Conservation (phyloP, 2,797 vertebrate species). For the Spea hammondii region DNA sequence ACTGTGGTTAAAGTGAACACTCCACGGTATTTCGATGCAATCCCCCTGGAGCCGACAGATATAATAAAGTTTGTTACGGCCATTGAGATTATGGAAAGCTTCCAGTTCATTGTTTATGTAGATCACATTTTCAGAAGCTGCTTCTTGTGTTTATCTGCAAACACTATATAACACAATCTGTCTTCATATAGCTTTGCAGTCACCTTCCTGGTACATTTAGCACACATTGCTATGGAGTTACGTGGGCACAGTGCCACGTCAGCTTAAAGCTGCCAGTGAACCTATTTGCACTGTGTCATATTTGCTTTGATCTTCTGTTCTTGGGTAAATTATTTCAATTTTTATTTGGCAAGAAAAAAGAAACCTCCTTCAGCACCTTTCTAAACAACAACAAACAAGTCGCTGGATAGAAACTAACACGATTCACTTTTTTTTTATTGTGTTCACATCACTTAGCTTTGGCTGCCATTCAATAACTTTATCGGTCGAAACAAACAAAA, state of each 20-base stretch:
- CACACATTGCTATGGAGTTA: constrained; percentile 6
- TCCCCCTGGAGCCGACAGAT: constrained; percentile 5
- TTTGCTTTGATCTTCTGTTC: constrained; percentile 9
- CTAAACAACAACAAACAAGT: constrained; percentile 25
- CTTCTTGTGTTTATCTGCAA: constrained; percentile 10
- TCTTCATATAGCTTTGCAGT: constrained; percentile 8
- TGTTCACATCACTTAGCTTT: constrained; percentile 2
- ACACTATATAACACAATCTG: constrained; percentile 22
- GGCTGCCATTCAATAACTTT: constrained; percentile 30
- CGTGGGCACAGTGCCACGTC: constrained; percentile 6
- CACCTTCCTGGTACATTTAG: constrained; percentile 20
- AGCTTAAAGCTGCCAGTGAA: constrained; percentile 1
- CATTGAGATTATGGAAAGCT: background rate
- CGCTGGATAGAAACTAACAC: constrained; percentile 15
- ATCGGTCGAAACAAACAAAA: constrained; percentile 18
- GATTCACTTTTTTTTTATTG: constrained; percentile 21
- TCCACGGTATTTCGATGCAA: constrained; percentile 14
- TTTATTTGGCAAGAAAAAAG: constrained; percentile 29
- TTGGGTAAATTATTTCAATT: constrained; percentile 12
- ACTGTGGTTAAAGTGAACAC: constrained; percentile 3
- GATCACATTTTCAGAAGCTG: background rate
- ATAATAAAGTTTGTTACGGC: constrained; percentile 1
- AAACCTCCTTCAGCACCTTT: constrained; percentile 1
- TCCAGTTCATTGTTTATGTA: constrained; percentile 31
- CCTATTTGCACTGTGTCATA: constrained; percentile 14